Percentiles rank a stretch among this genome's conserved stretches.
These are phyloP conservation scores for Druon quercuslanigerum DNA, from an alignment of 1,140 invertebrate species.

Conservation along the genomic window DNA sequence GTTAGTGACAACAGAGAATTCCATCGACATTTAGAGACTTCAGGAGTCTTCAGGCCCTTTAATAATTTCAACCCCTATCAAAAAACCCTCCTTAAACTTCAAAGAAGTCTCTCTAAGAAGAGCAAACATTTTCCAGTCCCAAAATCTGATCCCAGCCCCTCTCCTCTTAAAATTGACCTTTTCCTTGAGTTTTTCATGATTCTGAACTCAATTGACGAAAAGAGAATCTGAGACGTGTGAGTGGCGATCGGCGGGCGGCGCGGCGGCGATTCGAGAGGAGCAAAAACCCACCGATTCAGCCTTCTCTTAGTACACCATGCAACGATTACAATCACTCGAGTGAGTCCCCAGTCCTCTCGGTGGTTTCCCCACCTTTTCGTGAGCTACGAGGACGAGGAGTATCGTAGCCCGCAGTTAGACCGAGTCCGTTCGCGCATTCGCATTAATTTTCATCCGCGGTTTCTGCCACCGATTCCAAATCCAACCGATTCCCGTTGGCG, in stretches of 20 bases:
- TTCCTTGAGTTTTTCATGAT: neutral
- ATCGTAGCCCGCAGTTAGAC: slow-evolving; percentile 70
- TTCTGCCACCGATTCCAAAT: slow-evolving; percentile 45
- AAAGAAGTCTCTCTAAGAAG: no score
- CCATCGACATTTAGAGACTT: no score
- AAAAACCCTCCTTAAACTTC: no score
- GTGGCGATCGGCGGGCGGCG: neutral
- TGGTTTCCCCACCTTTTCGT: slow-evolving; percentile 58
- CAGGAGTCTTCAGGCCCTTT: no score
- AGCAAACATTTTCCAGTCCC: no score
- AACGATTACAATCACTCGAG: slow-evolving; percentile 52
- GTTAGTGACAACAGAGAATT: no score
- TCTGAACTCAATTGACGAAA: neutral
- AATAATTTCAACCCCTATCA: no score
- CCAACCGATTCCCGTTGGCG: slow-evolving; percentile 38
- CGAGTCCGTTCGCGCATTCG: slow-evolving; percentile 74
- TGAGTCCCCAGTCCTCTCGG: slow-evolving; percentile 46
- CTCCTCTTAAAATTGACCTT: no score
- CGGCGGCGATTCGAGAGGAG: slow-evolving; percentile 30
- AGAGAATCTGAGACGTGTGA: neutral
- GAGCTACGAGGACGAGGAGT: slow-evolving; percentile 60
- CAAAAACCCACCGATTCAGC: slow-evolving; percentile 43
- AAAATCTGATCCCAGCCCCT: no score
- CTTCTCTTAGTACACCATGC: slow-evolving; percentile 48
- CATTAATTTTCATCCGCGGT: slow-evolving; percentile 64